Percentiles rank a stretch among this genome's conserved stretches.
Evolutionary conservation across 1,140 invertebrate genomes (phyloP).

Genomic region (Cydia splendana): DNA sequence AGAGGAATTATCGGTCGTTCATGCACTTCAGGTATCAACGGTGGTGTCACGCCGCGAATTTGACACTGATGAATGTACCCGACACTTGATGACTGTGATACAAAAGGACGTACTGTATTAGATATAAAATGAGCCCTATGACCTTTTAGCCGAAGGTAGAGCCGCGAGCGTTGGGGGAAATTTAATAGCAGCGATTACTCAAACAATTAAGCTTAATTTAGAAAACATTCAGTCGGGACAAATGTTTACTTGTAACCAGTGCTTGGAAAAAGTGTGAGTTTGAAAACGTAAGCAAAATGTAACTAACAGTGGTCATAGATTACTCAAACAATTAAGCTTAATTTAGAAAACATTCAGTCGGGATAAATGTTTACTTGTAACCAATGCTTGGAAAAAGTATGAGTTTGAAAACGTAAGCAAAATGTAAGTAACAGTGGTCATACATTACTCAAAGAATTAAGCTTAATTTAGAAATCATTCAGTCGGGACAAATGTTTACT

Average conservation of each 20-base stretch:
- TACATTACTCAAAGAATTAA: constrained; percentile 7
- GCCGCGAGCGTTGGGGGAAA: not conserved
- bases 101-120: not conserved
- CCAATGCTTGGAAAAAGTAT: not conserved
- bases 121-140: not conserved
- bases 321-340: constrained; percentile 14
- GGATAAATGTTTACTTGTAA: not conserved
- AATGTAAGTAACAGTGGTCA: too few relatives aligned
- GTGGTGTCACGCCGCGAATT: not conserved
- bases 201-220: constrained; percentile 15
- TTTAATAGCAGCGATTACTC: constrained; percentile 13
- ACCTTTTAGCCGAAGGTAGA: not conserved
- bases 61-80: constrained; percentile 10
- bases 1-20: not conserved
- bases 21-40: not conserved
- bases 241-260: not conserved
- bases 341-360: not conserved
- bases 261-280: not conserved
- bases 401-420: not conserved
- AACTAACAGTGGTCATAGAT: too few relatives aligned
- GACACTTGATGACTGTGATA: not conserved
- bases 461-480: not conserved
- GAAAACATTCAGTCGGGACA: not conserved
- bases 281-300: not conserved
- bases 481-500: not conserved